Conservation (phyloP, 2,888 invertebrate genomes). For the Amphiduros pacificus region DNA sequence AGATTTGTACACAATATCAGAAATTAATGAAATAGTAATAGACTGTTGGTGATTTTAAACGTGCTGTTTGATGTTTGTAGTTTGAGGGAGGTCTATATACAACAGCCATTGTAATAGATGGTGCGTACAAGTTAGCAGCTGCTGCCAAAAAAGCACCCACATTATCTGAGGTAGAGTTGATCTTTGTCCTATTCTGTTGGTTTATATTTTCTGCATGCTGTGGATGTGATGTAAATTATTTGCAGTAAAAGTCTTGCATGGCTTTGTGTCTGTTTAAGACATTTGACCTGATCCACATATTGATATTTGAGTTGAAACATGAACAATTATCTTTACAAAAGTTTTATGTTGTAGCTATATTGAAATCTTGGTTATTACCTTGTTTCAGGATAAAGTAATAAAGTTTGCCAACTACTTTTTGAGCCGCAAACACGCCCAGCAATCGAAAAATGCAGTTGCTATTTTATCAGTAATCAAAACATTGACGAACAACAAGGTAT, state of each 20-base stretch:
- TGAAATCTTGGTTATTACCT: neutral
- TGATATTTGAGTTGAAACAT: no score
- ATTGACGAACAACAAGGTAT: slow-evolving; percentile 72
- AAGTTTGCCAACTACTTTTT: slow-evolving; percentile 90
- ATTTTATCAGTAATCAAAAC: slow-evolving; percentile 78
- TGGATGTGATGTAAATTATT: no score
- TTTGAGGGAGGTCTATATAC: slow-evolving; percentile 71
- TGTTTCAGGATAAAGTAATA: slow-evolving; percentile 71
- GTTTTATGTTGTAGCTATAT: no score
- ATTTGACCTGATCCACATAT: neutral
- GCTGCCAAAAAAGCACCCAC: slow-evolving; percentile 71
- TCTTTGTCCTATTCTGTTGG: no score
- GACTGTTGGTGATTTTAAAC: no score
- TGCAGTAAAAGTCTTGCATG: neutral
- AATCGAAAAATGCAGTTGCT: slow-evolving; percentile 79
- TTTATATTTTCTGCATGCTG: no score
- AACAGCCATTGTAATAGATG: slow-evolving; percentile 67
- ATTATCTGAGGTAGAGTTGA: slow-evolving; percentile 65
- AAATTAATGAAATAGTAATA: no score
- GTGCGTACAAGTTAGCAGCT: slow-evolving; percentile 68
- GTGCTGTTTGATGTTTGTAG: no score
- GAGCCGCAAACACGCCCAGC: slow-evolving; percentile 85
- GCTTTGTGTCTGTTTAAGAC: neutral
- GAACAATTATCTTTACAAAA: no score
- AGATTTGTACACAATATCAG: no score